Percentiles rank a stretch among this genome's conserved stretches.
These are phyloP conservation scores for Contarinia nasturtii DNA, from an alignment of 1,140 invertebrate species.

Conservation along the genomic window DNA sequence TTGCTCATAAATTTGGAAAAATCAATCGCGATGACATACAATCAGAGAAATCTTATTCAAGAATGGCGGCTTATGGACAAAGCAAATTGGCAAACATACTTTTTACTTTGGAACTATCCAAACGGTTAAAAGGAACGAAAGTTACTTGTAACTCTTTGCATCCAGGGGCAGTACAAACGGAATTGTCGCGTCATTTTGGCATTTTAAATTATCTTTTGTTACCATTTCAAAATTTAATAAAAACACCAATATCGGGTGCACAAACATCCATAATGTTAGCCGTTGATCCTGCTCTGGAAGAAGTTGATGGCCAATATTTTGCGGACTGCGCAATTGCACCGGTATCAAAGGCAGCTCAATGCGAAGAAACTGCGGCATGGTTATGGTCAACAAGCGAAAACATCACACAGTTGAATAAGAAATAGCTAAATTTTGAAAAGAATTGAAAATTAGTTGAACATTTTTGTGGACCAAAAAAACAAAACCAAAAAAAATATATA, in stretches of 20 bases:
- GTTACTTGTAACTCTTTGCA: slow-evolving; percentile 70
- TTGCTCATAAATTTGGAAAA: slow-evolving; percentile 44
- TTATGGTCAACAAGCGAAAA: slow-evolving; percentile 61
- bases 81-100: slow-evolving; percentile 80
- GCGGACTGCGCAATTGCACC: slow-evolving; percentile 42
- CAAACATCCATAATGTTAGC: slow-evolving; percentile 54
- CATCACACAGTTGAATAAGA: no score
- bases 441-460: no score
- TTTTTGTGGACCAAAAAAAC: no score
- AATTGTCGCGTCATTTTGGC: slow-evolving; percentile 50
- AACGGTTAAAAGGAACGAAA: slow-evolving; percentile 43
- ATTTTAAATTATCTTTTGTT: slow-evolving; percentile 32
- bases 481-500: no score
- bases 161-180: slow-evolving; percentile 57
- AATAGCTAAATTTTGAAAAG: no score
- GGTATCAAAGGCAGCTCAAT: slow-evolving; percentile 29
- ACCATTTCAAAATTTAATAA: slow-evolving; percentile 38
- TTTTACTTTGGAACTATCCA: slow-evolving; percentile 61
- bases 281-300: slow-evolving; percentile 41
- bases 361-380: slow-evolving; percentile 41
- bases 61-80: slow-evolving; percentile 53
- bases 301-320: slow-evolving; percentile 45
- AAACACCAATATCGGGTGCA: slow-evolving; percentile 48
- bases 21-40: slow-evolving; percentile 64
- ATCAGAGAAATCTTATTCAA: slow-evolving; percentile 44